Base-by-base conservation (phyloP, 2,888 invertebrate genomes). In the Sphaerophoria rueppellii region DNA sequence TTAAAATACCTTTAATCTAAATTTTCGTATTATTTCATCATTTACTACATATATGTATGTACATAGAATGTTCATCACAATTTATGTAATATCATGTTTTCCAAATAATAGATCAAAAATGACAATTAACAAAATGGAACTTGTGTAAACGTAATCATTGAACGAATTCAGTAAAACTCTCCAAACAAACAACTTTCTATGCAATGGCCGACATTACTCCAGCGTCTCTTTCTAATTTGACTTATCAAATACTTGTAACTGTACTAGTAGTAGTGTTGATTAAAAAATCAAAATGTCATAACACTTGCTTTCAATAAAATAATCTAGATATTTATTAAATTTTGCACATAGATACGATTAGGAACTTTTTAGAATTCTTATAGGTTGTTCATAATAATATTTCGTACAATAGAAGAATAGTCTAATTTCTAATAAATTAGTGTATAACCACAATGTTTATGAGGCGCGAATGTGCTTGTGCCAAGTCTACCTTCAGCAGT, bases 281-380 rank as follows among this genome's bases (percentile, higher is more conserved):
- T 60, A 43, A 72, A 61, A 76, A 61, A 61, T 52, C 37, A 83
- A 83, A 79, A 79, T 83, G 83, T 83, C 83, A 83, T 83, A 83
- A 83, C 79, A 67, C 40, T 79, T 79, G 79, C 34, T 69, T 74
- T 75, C 58, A 55, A n/a, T 35, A 48, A 52, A 54, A 16, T 6
- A 74, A 77, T 60, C 61, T 79, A 72, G 76, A 79, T 79, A 79
- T 79, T 67, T 69, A 67, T 72, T 11, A 7, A 3, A 48, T 57
- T 32, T 5, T 14, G 7, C 4, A 6, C 6, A 11, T 24, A 24
- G 24, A 24, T 24, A 24, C 24, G 2, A 24, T 24, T 24, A 24
- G 24, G 24, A 24, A 24, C 24, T 24, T 24, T 24, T 24, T 24
- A 24, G 24, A 24, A 24, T 24, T 24, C 24, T 24, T 24, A 24